A percentile compares a stretch with the other conserved stretches of the same genome.
These are phyloP conservation scores for Pseudorasbora parva DNA, from an alignment of 2,113 vertebrate species.

Conservation along the genomic window DNA sequence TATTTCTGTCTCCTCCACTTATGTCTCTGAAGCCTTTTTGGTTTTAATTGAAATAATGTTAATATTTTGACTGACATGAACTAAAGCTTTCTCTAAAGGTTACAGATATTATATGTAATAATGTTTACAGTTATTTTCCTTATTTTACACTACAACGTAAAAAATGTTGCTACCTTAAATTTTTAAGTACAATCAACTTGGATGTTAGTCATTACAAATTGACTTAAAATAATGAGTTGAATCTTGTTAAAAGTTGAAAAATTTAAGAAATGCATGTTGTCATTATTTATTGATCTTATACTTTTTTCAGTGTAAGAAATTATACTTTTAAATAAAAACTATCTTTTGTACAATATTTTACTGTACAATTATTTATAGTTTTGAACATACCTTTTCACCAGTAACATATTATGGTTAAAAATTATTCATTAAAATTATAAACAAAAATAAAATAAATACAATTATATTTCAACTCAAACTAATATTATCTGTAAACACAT, in stretches of 20 bases:
- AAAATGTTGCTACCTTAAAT: too few species aligned
- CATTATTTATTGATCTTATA: too few species aligned
- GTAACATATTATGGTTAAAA: neutral
- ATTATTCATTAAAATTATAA: neutral
- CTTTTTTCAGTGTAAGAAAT: neutral
- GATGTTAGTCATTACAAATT: too few species aligned
- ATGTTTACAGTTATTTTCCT: neutral
- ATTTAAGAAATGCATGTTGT: too few species aligned
- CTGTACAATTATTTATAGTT: neutral
- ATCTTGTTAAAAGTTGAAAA: too few species aligned
- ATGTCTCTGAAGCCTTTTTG: neutral
- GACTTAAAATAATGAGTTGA: too few species aligned
- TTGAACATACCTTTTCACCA: neutral
- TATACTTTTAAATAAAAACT: neutral
- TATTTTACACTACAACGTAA: neutral
- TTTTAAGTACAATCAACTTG: too few species aligned
- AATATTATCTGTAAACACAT: too few species aligned
- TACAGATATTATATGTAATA: too few species aligned
- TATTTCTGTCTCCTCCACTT: neutral
- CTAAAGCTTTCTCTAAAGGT: too few species aligned
- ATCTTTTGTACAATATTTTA: neutral
- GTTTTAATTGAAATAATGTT: neutral
- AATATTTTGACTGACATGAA: neutral
- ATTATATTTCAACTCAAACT: too few species aligned
- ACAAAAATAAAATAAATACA: too few species aligned